Evolutionary conservation across 2,888 invertebrate genomes (phyloP), one percentile per base, ranked within the genome.

Genomic region (Limnephilus lunatus): DNA sequence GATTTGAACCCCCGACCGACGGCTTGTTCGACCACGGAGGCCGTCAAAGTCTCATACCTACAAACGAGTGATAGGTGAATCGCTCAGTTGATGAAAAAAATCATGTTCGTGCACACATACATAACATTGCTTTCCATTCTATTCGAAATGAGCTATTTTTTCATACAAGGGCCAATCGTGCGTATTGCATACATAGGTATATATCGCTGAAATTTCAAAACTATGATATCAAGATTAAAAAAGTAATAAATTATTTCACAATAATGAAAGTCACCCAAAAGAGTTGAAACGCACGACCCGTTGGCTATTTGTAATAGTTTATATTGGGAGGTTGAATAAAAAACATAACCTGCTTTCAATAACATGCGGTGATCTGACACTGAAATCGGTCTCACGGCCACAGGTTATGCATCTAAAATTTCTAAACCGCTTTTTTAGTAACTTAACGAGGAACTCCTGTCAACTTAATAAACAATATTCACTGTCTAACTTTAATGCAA

Each of bases 271-370:
- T 44, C 44, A 48, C 30, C 48, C 44, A 48, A 86, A 30, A n/a
- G 30, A 44, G n/a, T 31, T n/a, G 30, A 30, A 44, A 86, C 15
- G n/a, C 86, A 44, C 86, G 48, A 86, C 48, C 48, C 19, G 44
- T 39, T 86, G 19, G 83, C 83, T 39, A 39, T 32, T 83, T 83
- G 83, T 15, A 39, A 25, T n/a, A 68, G 68, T 68, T 68, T 68
- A 25, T 68, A 25, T 68, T n/a, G 25, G 25, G 35, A 35, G 83
- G 83, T n/a, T 83, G n/a, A 19, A 35, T 35, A 25, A 35, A 83
- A 83, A 83, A 83, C 31, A 35, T 83, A 83, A 39, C 83, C 83
- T 39, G 83, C 35, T 83, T 83, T 83, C 83, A 83, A 83, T 83
- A 83, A 14, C 83, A 35, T 0, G 35, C 35, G 35, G 35, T 83